These are phyloP conservation scores for Terebella lapidaria DNA, from an alignment of 2,888 invertebrate genomes.

Conservation along the genomic window DNA sequence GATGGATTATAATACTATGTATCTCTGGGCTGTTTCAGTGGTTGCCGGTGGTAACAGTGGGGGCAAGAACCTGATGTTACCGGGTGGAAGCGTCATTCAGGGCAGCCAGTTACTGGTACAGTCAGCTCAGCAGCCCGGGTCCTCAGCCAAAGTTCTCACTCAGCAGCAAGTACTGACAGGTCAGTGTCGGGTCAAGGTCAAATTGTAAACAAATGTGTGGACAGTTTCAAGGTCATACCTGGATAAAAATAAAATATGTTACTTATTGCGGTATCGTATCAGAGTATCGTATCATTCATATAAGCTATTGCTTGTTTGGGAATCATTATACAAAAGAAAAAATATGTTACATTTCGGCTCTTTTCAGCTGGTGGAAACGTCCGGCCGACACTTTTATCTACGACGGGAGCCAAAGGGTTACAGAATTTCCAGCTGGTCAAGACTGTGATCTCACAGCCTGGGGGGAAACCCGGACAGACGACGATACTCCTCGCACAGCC, in stretches of 20 bases:
- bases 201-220: neutral
- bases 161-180: neutral
- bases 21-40: too few relatives aligned
- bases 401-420: neutral
- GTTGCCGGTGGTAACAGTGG: too few relatives aligned
- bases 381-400: constrained; percentile 12
- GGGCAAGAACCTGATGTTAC: neutral
- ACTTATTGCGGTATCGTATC: too few relatives aligned
- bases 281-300: too few relatives aligned
- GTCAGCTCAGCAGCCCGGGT: neutral
- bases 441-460: constrained; percentile 44
- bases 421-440: constrained; percentile 43
- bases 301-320: too few relatives aligned
- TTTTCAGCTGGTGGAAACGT: constrained; percentile 13
- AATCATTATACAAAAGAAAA: too few relatives aligned
- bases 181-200: neutral
- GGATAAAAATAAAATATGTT: too few relatives aligned
- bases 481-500: constrained; percentile 48
- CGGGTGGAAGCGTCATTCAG: neutral
- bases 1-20: too few relatives aligned
- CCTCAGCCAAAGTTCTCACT: neutral
- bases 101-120: neutral
- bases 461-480: constrained; percentile 45
- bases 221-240: too few relatives aligned
- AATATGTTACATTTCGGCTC: too few relatives aligned